These are phyloP conservation scores for Aleadryas rufinucha DNA, from an alignment of 2,113 vertebrate species.

Conservation along the genomic window DNA sequence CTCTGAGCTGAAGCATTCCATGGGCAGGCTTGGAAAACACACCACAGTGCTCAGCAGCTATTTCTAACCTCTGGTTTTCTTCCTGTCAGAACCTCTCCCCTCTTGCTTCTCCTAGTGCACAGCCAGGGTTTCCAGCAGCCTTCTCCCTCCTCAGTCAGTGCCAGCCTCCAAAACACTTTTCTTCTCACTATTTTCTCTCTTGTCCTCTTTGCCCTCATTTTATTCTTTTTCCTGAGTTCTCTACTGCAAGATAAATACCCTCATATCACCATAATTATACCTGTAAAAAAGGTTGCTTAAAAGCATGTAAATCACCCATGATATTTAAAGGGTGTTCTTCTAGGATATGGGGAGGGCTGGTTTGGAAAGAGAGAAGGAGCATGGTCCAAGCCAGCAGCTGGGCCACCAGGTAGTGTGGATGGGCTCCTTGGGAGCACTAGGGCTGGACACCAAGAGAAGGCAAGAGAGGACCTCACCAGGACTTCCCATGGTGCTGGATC, in stretches of 20 bases:
- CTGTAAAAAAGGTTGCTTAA: neutral
- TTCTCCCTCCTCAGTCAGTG: neutral
- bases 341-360: neutral
- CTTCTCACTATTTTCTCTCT: neutral
- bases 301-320: neutral
- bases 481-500: neutral
- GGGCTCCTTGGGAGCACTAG: neutral
- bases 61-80: neutral
- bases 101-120: neutral
- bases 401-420: neutral
- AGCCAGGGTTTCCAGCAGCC: neutral
- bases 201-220: neutral
- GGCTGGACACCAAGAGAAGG: neutral
- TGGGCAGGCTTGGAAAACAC: neutral
- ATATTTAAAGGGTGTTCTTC: neutral
- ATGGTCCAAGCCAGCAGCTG: neutral
- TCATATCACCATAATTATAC: neutral
- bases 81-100: neutral
- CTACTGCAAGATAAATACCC: neutral
- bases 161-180: neutral
- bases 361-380: neutral
- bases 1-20: conserved; percentile 5
- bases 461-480: neutral
- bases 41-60: neutral
- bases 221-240: neutral